phyloP scores from a whole-genome alignment of 2,888 invertebrate genomes.

The Azorinus chamasolen region DNA sequence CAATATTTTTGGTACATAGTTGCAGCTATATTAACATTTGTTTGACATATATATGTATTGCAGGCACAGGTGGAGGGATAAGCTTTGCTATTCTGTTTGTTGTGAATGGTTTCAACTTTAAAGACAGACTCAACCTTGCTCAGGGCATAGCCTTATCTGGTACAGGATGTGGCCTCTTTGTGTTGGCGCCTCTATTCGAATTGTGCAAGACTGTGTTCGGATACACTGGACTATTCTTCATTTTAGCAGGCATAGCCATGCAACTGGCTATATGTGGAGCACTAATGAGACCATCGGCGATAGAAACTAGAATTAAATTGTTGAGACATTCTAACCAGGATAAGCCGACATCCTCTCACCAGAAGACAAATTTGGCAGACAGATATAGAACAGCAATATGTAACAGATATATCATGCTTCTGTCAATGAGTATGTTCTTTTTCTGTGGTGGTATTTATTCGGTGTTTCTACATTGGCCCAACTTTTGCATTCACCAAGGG shows the following conservation, averaged over 20 bases:
- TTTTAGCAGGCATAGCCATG: background rate
- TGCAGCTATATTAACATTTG: too few relatives aligned
- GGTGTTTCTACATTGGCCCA: constrained; percentile 20
- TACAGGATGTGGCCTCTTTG: constrained; percentile 7
- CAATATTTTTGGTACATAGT: too few relatives aligned
- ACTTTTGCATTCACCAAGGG: constrained; percentile 13
- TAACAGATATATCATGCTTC: constrained; percentile 10
- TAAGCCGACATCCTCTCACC: too few relatives aligned
- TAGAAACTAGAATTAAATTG: constrained; percentile 3
- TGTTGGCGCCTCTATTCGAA: constrained; percentile 6
- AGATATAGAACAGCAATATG: background rate
- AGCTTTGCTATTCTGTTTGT: background rate
- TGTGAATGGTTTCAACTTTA: constrained; percentile 13
- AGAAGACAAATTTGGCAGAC: too few relatives aligned
- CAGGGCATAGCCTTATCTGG: constrained; percentile 3
- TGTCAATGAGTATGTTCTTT: constrained; percentile 17
- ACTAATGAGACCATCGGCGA: constrained; percentile 1
- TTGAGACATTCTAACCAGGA: too few relatives aligned
- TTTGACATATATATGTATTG: too few relatives aligned
- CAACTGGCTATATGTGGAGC: constrained; percentile 4
- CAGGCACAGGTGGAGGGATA: constrained; percentile 2
- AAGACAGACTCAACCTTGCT: constrained; percentile 9
- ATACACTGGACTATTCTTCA: background rate
- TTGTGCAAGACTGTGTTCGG: constrained; percentile 1
- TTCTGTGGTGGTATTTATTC: constrained; percentile 22